phyloP scores from a whole-genome alignment of 2,888 invertebrate genomes.

The Lamellibrachia columna region DNA sequence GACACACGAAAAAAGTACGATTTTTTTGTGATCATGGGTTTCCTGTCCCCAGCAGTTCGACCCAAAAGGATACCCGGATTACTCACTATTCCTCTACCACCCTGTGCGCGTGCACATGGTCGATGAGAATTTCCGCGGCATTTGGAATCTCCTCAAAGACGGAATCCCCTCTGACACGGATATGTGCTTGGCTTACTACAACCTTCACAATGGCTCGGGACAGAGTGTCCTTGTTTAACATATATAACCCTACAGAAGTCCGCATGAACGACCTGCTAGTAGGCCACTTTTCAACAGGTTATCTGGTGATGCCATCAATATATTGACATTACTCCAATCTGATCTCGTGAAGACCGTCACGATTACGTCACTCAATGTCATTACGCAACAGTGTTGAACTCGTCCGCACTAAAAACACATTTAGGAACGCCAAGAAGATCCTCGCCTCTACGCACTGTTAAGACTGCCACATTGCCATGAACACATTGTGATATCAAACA shows the following conservation, averaged over 20 bases:
- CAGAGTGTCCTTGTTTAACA: background rate
- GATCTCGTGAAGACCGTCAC: background rate
- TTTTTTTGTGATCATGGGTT: background rate
- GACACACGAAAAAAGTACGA: background rate
- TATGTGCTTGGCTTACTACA: background rate
- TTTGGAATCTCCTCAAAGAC: background rate
- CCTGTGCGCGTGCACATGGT: background rate
- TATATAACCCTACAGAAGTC: background rate
- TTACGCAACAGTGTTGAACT: background rate
- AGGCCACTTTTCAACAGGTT: background rate
- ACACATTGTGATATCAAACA: background rate
- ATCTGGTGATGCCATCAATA: background rate
- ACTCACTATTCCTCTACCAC: background rate
- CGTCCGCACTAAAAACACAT: background rate
- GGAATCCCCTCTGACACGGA: background rate
- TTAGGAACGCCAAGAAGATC: background rate
- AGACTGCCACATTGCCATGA: background rate
- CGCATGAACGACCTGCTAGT: no score
- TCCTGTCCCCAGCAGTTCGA: background rate
- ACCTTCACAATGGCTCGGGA: no score
- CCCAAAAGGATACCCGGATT: background rate
- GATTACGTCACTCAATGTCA: background rate
- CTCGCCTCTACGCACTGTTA: background rate
- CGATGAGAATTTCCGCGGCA: background rate
- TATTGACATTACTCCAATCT: background rate